These are phyloP conservation scores for Drosophila nigritarsus DNA, from an alignment of 2,888 invertebrate species.

Conservation along the genomic window DNA sequence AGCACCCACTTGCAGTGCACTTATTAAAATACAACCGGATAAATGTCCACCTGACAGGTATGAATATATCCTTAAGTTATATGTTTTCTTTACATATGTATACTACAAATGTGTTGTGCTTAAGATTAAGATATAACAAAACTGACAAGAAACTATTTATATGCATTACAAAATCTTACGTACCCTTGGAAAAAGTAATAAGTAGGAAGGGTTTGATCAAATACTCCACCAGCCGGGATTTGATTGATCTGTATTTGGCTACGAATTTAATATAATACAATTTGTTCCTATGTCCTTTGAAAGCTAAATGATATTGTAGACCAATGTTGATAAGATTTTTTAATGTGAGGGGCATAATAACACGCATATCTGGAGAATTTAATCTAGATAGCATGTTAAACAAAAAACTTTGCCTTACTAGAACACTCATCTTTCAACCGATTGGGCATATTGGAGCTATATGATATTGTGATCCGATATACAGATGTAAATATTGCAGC, in stretches of 20 bases:
- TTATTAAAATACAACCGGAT: constrained; percentile 8
- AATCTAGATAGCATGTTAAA: background rate
- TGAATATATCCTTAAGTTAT: background rate
- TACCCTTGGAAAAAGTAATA: background rate
- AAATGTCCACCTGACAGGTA: constrained; percentile 3
- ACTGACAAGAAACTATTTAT: background rate
- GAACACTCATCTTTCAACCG: background rate
- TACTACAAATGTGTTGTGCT: background rate
- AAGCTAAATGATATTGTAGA: background rate
- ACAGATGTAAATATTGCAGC: background rate
- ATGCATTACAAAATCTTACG: background rate
- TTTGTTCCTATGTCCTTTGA: background rate
- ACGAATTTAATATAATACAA: background rate
- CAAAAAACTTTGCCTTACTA: background rate
- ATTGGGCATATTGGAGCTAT: background rate
- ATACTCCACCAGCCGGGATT: background rate
- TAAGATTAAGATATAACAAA: background rate
- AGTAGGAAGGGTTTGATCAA: background rate
- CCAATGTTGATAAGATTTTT: background rate
- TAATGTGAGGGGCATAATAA: background rate
- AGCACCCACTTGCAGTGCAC: background rate
- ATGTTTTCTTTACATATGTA: background rate
- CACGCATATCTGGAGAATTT: background rate
- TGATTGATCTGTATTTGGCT: background rate
- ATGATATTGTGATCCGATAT: background rate